Evolutionary conservation across 2,888 invertebrate species (phyloP).

Genomic region (Heterodera filipjevi): DNA sequence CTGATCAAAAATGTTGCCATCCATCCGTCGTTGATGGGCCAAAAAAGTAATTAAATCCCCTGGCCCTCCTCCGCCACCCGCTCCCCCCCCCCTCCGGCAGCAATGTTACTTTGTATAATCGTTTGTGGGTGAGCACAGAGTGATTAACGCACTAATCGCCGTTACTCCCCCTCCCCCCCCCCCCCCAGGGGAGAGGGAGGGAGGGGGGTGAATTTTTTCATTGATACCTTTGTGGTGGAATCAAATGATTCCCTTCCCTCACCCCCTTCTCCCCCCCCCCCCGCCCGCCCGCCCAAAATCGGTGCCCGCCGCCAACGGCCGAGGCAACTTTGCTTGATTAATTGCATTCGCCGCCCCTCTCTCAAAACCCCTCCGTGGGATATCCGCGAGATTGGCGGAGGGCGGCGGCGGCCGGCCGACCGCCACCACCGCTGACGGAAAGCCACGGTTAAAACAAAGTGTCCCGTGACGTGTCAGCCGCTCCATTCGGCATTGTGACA

Average conservation of each 20-base stretch:
- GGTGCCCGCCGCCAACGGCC: background rate
- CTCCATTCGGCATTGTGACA: background rate
- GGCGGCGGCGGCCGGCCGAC: background rate
- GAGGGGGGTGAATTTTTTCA: slow-evolving; percentile 11
- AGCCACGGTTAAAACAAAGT: background rate
- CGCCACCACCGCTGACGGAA: background rate
- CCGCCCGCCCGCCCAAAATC: background rate
- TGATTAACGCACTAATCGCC: background rate
- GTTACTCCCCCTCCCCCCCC: background rate
- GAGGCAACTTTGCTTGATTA: slow-evolving; percentile 9
- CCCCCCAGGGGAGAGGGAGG: no score
- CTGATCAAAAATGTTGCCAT: slow-evolving; percentile 8
- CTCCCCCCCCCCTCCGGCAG: background rate
- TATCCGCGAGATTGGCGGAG: background rate
- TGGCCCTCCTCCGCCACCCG: no score
- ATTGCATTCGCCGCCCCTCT: background rate
- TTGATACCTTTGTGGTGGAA: slow-evolving; percentile 9
- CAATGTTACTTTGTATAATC: no score
- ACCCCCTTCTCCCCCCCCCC: background rate
- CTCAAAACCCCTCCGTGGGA: background rate
- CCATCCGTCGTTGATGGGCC: background rate
- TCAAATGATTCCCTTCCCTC: background rate
- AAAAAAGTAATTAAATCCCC: background rate
- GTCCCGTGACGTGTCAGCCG: background rate
- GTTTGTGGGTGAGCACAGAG: background rate